Conservation (phyloP, 2,797 vertebrate genomes). For the Aselliscus stoliczkanus region DNA sequence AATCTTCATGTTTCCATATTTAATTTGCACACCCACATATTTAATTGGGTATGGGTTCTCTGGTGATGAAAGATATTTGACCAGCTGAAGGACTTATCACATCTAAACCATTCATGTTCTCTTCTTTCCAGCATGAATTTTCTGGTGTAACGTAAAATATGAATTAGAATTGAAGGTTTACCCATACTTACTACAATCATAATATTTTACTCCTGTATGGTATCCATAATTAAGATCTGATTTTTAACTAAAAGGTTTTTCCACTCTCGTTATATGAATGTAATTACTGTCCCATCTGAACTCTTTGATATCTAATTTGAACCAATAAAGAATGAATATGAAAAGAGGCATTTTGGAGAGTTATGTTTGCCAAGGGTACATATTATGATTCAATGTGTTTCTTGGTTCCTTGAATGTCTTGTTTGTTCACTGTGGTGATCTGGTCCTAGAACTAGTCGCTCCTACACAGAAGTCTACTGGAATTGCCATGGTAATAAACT, state of each 20-base stretch:
- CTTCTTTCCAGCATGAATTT: neutral
- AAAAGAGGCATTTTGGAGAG: neutral
- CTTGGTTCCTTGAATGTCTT: neutral
- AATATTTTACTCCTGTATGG: neutral
- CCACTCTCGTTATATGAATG: neutral
- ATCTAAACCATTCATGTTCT: neutral
- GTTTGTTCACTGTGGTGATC: neutral
- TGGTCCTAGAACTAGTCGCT: neutral
- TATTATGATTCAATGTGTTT: neutral
- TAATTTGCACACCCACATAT: neutral
- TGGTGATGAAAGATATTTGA: neutral
- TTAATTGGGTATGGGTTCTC: neutral
- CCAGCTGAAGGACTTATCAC: neutral
- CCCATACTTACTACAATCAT: neutral
- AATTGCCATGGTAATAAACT: neutral
- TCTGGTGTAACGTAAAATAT: neutral
- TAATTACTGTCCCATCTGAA: neutral
- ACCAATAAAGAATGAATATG: neutral
- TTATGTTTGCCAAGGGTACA: neutral
- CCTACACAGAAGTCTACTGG: neutral
- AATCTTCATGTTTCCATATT: neutral
- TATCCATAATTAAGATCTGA: neutral
- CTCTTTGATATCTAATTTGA: neutral
- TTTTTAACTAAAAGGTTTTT: neutral
- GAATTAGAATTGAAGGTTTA: neutral